A percentile compares a stretch with the other conserved stretches of the same genome.
Conservation (phyloP, 2,113 vertebrate genomes). For the Otis tarda region DNA sequence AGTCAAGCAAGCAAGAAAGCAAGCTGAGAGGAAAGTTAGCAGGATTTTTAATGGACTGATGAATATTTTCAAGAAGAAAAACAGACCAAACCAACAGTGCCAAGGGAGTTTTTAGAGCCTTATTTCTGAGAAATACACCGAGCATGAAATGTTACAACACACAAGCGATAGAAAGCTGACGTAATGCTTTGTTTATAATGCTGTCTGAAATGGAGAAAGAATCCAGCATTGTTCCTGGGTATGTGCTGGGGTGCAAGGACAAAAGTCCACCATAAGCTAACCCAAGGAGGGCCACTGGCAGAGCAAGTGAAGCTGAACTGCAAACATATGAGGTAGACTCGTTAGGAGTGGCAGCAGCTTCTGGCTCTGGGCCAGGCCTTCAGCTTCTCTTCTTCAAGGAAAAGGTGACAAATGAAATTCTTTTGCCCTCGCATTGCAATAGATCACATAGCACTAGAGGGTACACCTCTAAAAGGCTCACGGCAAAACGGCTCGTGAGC, state of each 20-base stretch:
- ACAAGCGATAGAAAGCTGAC: background rate
- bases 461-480: background rate
- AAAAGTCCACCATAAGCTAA: background rate
- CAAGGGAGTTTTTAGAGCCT: background rate
- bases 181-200: background rate
- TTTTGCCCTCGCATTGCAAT: background rate
- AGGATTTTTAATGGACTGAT: background rate
- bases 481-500: accelerated
- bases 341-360: background rate
- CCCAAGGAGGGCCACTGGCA: background rate
- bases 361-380: background rate
- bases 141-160: background rate
- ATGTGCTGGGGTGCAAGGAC: background rate
- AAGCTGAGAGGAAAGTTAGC: background rate
- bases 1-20: background rate
- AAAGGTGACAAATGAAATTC: background rate
- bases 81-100: background rate
- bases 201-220: background rate
- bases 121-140: background rate
- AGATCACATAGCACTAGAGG: background rate
- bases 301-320: background rate
- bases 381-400: background rate
- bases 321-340: background rate
- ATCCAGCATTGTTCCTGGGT: background rate
- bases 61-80: background rate